Percentiles rank a stretch among this genome's conserved stretches.
Conservation (phyloP, 2,113 vertebrate genomes). For the Zosterops hypoxanthus region DNA sequence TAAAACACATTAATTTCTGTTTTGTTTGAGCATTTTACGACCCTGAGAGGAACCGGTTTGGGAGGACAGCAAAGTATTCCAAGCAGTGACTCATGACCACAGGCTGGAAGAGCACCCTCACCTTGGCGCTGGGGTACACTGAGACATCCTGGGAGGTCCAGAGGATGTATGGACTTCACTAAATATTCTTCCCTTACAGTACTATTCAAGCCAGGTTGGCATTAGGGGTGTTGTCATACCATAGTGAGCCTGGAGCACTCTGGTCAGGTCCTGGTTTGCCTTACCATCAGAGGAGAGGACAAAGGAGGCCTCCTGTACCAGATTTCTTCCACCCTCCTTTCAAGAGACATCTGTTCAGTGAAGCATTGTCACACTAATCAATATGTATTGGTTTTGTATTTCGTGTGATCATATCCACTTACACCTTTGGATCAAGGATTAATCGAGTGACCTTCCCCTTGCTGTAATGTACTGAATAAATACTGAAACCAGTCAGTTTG, state of each 20-base stretch:
- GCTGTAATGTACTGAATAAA: background rate
- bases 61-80: background rate
- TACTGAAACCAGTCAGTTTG: background rate
- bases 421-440: background rate
- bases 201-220: background rate
- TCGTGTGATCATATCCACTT: background rate
- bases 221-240: background rate
- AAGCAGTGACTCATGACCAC: background rate
- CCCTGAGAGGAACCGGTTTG: background rate
- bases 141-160: background rate
- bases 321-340: background rate
- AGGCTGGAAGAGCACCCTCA: background rate
- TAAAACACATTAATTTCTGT: background rate
- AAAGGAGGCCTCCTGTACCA: background rate
- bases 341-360: background rate
- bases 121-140: background rate
- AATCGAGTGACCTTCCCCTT: background rate
- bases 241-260: rapidly evolving
- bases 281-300: background rate
- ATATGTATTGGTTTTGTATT: constrained; percentile 6
- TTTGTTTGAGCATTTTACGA: background rate
- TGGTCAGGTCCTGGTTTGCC: background rate
- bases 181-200: background rate
- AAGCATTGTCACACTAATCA: background rate
- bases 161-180: background rate